Base-by-base conservation (phyloP, 2,113 vertebrate species). In the Thamnophis sirtalis region DNA sequence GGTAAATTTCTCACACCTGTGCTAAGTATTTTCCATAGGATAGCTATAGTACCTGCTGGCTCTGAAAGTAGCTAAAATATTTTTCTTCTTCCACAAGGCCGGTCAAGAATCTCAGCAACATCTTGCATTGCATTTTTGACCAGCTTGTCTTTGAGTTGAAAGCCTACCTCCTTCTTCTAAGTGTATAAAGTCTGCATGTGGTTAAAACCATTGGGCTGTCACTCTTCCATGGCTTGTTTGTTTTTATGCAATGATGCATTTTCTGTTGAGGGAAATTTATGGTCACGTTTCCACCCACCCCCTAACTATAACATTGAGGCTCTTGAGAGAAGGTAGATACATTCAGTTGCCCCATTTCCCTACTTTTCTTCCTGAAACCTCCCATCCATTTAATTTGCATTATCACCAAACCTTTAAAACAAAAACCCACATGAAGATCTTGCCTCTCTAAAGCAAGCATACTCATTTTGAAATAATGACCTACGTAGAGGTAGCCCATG, bases 251-350 rank as follows among this genome's bases (percentile, higher is more conserved):
- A 85, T 93, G 95, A 96, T 96, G 95, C 26, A 63, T 96, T 97
- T 91, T 92, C 95, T 96, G 96, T 96, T 96, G 95, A 93, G 93
- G 93, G 91, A 94, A 97, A 96, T 96, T 96, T 97, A 96, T 93
- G 93, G 96, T 95, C 96, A 96, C 95, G 95, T 96, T 96, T 96
- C 93, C 95, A n/a, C n/a, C n/a, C n/a, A n/a, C 94, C 3, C 15
- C 89, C 92, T 95, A 95, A 91, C 94, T 95, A 95, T 84, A 92
- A 89, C 88, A 89, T 43, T 86, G 85, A 96, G 68, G 89, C 92
- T 94, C 93, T 43, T 33, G 86, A 1, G 33, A 0, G 33, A 60
- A 49, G 91, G 87, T 89, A 48, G 90, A 95, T 88, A 92, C 92
- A 91, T n/a, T 89, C 90, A 48, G 87, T 93, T 94, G 91, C 92